These are phyloP conservation scores for Hirtodrosophila histrioides DNA, from an alignment of 2,888 invertebrate species.

Conservation along the genomic window DNA sequence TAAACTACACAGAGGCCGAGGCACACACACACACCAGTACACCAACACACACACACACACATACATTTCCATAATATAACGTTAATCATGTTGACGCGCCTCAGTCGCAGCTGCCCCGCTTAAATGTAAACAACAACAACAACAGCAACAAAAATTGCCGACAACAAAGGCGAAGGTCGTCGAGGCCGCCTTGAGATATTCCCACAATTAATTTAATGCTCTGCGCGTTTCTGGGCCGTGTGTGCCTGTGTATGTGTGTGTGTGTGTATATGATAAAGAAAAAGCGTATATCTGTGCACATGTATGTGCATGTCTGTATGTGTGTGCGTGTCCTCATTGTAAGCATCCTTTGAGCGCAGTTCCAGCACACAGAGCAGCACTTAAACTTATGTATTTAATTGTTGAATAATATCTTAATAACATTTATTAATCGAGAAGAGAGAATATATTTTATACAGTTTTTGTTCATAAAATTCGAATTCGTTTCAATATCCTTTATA, in stretches of 20 bases:
- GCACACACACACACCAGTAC: slow-evolving; percentile 3
- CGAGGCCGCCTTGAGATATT: slow-evolving; percentile 63
- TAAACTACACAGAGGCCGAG: slow-evolving; percentile 39
- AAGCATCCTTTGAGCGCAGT: not conserved
- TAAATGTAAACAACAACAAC: slow-evolving; percentile 43
- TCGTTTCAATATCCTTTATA: too few relatives aligned
- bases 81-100: slow-evolving; percentile 72
- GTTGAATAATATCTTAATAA: slow-evolving; percentile 7
- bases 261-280: slow-evolving; percentile 2
- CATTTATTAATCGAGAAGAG: not conserved
- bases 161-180: slow-evolving; percentile 50
- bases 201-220: slow-evolving; percentile 70
- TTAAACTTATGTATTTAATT: slow-evolving; percentile 5
- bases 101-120: slow-evolving; percentile 46
- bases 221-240: slow-evolving; percentile 45
- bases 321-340: slow-evolving; percentile 7
- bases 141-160: slow-evolving; percentile 36
- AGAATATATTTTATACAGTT: too few relatives aligned
- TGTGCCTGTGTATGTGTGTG: slow-evolving; percentile 13
- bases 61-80: slow-evolving; percentile 59
- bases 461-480: too few relatives aligned
- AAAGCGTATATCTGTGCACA: not conserved
- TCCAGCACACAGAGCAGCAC: not conserved
- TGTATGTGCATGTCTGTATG: not conserved
- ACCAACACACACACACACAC: slow-evolving; percentile 5